Conservation (phyloP, 2,113 vertebrate species). For the Anhinga rufa region DNA sequence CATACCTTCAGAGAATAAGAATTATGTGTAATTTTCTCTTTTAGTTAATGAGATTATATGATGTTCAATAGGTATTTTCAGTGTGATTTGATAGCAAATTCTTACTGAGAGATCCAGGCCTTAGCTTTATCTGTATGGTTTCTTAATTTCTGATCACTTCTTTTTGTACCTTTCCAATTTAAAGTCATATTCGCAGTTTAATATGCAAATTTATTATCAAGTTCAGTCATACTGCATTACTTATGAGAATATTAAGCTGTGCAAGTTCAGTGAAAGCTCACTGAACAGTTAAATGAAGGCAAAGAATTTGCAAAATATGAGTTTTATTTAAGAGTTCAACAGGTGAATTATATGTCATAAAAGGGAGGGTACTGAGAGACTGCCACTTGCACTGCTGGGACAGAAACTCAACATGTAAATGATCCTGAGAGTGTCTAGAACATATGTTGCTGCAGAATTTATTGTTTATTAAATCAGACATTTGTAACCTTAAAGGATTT, state of each 20-base stretch:
- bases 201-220: not conserved
- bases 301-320: not conserved
- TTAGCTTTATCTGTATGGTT: not conserved
- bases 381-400: not conserved
- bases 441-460: not conserved
- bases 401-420: not conserved
- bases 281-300: not conserved
- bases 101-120: not conserved
- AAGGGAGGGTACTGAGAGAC: not conserved
- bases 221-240: not conserved
- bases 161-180: not conserved
- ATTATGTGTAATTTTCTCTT: constrained; percentile 21
- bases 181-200: not conserved
- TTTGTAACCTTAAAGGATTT: not conserved
- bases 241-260: not conserved
- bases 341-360: not conserved
- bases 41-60: constrained; percentile 30
- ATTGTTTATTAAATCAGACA: not conserved
- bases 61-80: not conserved
- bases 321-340: not conserved
- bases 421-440: not conserved
- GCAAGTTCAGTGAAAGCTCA: not conserved
- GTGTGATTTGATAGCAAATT: not conserved
- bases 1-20: constrained; percentile 23
- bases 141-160: not conserved